Percentiles rank a stretch among this genome's conserved stretches.
These are phyloP conservation scores for Malacoctenus gilli DNA, from an alignment of 2,797 vertebrate species.

Conservation along the genomic window DNA sequence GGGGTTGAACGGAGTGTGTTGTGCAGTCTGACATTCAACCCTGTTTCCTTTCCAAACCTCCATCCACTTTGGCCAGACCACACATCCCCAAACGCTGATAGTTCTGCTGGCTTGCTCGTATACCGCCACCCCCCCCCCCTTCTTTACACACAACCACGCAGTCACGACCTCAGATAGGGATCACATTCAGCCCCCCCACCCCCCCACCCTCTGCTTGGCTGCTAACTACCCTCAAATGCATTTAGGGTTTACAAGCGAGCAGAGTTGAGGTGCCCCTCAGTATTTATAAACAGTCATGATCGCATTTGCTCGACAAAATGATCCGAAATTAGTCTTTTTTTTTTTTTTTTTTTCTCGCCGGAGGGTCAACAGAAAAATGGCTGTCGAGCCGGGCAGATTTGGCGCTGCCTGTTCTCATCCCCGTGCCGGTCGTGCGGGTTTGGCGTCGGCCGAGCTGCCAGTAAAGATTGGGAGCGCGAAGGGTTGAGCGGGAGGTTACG, in stretches of 20 bases:
- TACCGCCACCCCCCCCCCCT: too few species aligned
- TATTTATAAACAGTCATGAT: conserved; percentile 76
- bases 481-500: conserved; percentile 50
- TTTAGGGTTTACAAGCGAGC: conserved; percentile 64
- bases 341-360: conserved; percentile 56
- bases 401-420: conserved; percentile 36
- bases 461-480: conserved; percentile 48
- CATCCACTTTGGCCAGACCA: conserved; percentile 76
- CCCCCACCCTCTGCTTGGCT: too few species aligned
- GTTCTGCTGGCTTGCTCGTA: conserved; percentile 66
- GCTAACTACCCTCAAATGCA: conserved; percentile 70
- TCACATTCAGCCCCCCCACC: conserved; percentile 64
- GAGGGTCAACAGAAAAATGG: conserved; percentile 53
- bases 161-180: conserved; percentile 72
- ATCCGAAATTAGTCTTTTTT: conserved; percentile 68
- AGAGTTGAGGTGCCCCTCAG: conserved; percentile 64
- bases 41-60: conserved; percentile 78
- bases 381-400: conserved; percentile 48
- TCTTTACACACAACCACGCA: conserved; percentile 53
- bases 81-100: conserved; percentile 70
- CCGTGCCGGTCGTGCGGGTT: conserved; percentile 59
- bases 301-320: conserved; percentile 73
- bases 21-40: conserved; percentile 64
- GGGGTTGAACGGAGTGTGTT: conserved; percentile 35
- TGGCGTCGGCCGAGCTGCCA: conserved; percentile 39